These are phyloP conservation scores for Sinocyclocheilus maitianheensis DNA, from an alignment of 2,113 vertebrate genomes.

Conservation along the genomic window DNA sequence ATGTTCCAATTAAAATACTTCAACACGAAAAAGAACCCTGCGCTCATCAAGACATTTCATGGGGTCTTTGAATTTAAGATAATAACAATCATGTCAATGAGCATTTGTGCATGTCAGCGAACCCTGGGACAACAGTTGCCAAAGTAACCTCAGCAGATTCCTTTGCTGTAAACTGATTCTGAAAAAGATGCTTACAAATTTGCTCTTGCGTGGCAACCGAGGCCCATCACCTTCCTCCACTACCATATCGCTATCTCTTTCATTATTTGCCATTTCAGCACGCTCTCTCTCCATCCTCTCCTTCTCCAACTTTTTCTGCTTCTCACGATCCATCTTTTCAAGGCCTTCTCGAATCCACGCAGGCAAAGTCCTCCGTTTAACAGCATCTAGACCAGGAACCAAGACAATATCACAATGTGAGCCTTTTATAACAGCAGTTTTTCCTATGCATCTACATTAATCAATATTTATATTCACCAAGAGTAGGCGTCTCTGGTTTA, in stretches of 20 bases:
- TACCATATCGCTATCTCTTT: slow-evolving; percentile 77
- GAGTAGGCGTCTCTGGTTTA: slow-evolving; percentile 89
- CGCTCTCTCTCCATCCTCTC: slow-evolving; percentile 95
- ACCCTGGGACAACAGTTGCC: slow-evolving; percentile 1
- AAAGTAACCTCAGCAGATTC: slow-evolving; percentile 38
- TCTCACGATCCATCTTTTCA: slow-evolving; percentile 98
- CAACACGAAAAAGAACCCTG: background rate
- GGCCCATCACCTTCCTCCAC: slow-evolving; percentile 86
- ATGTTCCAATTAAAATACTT: background rate
- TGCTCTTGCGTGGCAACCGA: slow-evolving; percentile 92
- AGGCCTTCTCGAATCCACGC: slow-evolving; percentile 98
- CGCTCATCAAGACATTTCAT: too few species aligned
- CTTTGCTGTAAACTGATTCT: slow-evolving; percentile 1
- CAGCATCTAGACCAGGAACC: slow-evolving; percentile 80
- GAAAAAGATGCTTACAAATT: slow-evolving; percentile 89
- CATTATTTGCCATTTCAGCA: slow-evolving; percentile 87
- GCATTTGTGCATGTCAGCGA: background rate
- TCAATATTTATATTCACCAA: slow-evolving; percentile 77
- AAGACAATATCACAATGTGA: background rate
- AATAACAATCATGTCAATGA: too few species aligned
- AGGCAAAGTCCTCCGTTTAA: slow-evolving; percentile 94
- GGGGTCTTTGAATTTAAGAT: too few species aligned
- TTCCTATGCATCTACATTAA: background rate
- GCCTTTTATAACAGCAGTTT: background rate
- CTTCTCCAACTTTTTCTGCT: slow-evolving; percentile 93